Base-by-base conservation (phyloP, 64 coral and sea anemone genomes). In the Porites lutea region DNA sequence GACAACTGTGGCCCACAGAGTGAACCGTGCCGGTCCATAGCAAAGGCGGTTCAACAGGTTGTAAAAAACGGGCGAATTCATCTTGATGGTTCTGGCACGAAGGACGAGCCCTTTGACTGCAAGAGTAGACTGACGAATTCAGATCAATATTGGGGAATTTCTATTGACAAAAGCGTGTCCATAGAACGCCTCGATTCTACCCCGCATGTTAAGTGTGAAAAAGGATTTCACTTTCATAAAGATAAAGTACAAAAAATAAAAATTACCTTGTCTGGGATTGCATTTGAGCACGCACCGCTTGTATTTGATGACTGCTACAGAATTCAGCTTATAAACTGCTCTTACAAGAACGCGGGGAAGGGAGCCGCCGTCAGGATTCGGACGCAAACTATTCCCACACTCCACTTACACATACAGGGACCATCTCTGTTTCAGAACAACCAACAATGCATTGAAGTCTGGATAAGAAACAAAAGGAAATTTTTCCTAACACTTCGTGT, bases 181-280 rank as follows among this genome's bases (percentile, higher is more conserved):
- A 68, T 84, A 6, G 47, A 84, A 52, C 9, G 61, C 4, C 22
- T 84, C 51, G 44, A 68, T 9, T 67, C 63, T 3, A 68, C 63
- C 6, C 46, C 61, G 4, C 47, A 48, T 52, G 63, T 84, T 50
- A 9, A 45, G 2, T 84, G 81, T 48, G 81, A 18, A 48, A 48
- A 52, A 84, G 81, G 81, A 84, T 51, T 84, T 20, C 45, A 84
- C 59, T 84, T 84, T 68, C 46, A 68, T 48, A 51, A 69, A 67
- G 19, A 4, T 8, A 46, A 52, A 15, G 1, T 8, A 13, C 52
- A 11, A 68, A 37, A 37, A 37, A 8, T 84, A 48, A 68, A 20
- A 23, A 19, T 84, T 8, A 84, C 7, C 4, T 84, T 84, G n/a
- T 84, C 81, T 18, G 81, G 81, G 8, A 84, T 84, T 23, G 63